Conservation (phyloP, 2,113 vertebrate species). For the Microcebus lehilahytsara region DNA sequence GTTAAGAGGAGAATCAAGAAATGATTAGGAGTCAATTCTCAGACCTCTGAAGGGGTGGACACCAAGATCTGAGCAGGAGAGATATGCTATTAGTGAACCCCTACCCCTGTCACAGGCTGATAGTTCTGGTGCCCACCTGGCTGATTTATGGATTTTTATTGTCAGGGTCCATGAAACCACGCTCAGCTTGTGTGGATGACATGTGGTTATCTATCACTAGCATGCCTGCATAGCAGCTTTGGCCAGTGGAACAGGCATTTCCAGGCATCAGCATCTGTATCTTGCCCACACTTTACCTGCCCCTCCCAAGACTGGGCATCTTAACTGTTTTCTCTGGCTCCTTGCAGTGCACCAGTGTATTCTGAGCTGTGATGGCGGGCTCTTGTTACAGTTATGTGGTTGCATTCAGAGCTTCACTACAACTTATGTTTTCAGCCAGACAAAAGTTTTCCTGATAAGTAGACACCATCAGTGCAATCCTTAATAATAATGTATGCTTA, state of each 20-base stretch:
- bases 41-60: not conserved
- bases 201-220: not conserved
- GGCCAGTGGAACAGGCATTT: not conserved
- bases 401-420: not conserved
- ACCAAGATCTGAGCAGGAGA: not conserved
- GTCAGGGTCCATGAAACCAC: not conserved
- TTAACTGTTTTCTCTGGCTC: not conserved
- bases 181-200: not conserved
- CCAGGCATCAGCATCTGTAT: not conserved
- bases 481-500: not conserved
- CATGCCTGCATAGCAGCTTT: not conserved
- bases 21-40: not conserved
- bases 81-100: not conserved
- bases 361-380: not conserved
- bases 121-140: not conserved
- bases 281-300: not conserved
- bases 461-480: not conserved
- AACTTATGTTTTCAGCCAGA: not conserved
- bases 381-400: not conserved
- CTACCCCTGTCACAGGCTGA: too few relatives aligned
- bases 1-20: not conserved
- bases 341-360: not conserved
- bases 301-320: not conserved
- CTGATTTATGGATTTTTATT: not conserved
- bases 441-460: not conserved